Conservation (phyloP, 1,140 invertebrate genomes). For the Pseudomyrmex flavicornis region DNA sequence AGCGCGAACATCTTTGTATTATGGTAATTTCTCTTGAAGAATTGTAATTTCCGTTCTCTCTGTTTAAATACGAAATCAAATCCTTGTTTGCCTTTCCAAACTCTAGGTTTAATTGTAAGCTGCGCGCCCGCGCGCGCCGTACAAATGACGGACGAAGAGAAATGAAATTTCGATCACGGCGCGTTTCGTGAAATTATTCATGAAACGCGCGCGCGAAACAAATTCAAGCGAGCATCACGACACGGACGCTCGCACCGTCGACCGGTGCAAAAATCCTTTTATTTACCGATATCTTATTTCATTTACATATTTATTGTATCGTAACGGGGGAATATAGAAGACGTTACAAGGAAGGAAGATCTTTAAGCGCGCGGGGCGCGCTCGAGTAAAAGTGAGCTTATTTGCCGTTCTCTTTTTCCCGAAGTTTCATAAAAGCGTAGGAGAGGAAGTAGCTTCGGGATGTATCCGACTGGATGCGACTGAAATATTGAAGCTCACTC, state of each 20-base stretch:
- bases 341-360: conserved; percentile 24
- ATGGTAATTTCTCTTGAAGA: background rate
- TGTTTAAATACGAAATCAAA: conserved; percentile 15
- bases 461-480: conserved; percentile 64
- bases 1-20: background rate
- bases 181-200: conserved; percentile 54
- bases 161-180: conserved; percentile 45
- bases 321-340: conserved; percentile 35
- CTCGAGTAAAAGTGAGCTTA: conserved; percentile 67
- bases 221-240: conserved; percentile 39
- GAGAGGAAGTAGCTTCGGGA: conserved; percentile 58
- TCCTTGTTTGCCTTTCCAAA: background rate
- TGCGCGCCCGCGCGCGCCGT: background rate
- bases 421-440: conserved; percentile 63
- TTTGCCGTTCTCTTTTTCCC: conserved; percentile 64
- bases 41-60: background rate
- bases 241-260: conserved; percentile 2
- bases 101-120: conserved; percentile 37
- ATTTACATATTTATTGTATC: conserved; percentile 67
- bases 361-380: conserved; percentile 43
- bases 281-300: conserved; percentile 55
- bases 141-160: conserved; percentile 24
- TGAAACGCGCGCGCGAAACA: conserved; percentile 38
- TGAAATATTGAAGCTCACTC: conserved; percentile 68
- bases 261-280: conserved; percentile 49